Evolutionary conservation across 2,797 vertebrate genomes (phyloP).

Genomic region (Lacerta viridis): DNA sequence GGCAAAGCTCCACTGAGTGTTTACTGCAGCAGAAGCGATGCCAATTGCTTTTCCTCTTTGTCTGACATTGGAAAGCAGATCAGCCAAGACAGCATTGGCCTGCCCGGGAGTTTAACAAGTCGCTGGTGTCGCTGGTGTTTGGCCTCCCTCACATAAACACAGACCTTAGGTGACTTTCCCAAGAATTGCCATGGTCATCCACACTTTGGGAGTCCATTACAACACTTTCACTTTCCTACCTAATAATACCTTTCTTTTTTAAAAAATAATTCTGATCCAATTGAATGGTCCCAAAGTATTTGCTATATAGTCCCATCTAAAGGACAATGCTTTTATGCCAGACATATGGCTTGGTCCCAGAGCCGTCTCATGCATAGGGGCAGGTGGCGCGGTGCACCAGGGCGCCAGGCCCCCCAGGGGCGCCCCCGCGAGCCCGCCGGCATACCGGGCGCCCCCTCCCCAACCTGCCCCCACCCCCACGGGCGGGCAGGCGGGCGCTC

Average conservation of each 20-base stretch:
- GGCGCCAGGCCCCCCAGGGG: no score
- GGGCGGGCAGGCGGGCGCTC: no score
- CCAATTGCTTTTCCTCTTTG: constrained; percentile 30
- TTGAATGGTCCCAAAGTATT: neutral
- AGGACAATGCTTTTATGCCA: neutral
- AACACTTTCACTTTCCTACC: neutral
- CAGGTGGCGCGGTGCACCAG: no score
- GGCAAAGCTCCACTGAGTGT: constrained; percentile 34
- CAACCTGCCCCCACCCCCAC: no score
- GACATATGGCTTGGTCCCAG: neutral
- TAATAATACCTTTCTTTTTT: neutral
- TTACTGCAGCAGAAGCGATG: constrained; percentile 31
- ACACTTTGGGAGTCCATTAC: neutral
- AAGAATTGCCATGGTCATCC: neutral
- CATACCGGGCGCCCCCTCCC: no score
- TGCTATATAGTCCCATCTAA: neutral
- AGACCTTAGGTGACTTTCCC: constrained; percentile 14
- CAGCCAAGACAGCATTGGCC: constrained; percentile 30
- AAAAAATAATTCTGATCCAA: neutral
- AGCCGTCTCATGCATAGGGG: no score
- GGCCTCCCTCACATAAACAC: constrained; percentile 23
- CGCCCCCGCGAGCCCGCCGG: no score
- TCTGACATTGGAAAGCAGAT: constrained; percentile 30
- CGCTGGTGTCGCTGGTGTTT: constrained; percentile 23
- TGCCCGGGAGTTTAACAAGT: constrained; percentile 33